A percentile compares a stretch with the other conserved stretches of the same genome.
Evolutionary conservation across 2,888 invertebrate genomes (phyloP).

Genomic region (Eupithecia centaureata): DNA sequence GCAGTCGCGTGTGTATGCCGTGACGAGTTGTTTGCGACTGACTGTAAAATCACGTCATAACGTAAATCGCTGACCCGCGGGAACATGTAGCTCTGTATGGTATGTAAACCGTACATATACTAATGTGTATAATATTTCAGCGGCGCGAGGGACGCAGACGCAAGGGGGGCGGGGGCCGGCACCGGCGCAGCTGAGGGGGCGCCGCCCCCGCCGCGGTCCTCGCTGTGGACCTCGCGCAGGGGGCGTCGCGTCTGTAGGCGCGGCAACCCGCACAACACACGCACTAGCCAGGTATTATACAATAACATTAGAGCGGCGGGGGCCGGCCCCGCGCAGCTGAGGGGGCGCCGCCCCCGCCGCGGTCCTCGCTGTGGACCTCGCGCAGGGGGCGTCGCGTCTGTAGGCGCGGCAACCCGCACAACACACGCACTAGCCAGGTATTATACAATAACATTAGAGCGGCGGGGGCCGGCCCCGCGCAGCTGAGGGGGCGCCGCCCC

Average conservation of each 20-base stretch:
- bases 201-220: slow-evolving; percentile 82
- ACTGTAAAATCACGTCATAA: too few relatives aligned
- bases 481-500: slow-evolving; percentile 83
- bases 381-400: slow-evolving; percentile 65
- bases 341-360: slow-evolving; percentile 82
- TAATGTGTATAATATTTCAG: slow-evolving; percentile 22
- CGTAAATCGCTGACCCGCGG: too few relatives aligned
- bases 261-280: slow-evolving; percentile 18
- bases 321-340: slow-evolving; percentile 73
- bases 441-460: slow-evolving; percentile 18
- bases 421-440: too few relatives aligned
- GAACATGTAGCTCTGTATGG: too few relatives aligned
- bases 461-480: slow-evolving; percentile 58
- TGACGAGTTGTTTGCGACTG: too few relatives aligned
- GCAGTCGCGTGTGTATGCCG: too few relatives aligned
- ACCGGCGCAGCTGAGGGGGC: slow-evolving; percentile 79
- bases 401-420: slow-evolving; percentile 37
- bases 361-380: slow-evolving; percentile 75
- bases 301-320: slow-evolving; percentile 29
- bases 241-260: slow-evolving; percentile 62
- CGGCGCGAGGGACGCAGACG: slow-evolving; percentile 39
- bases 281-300: slow-evolving; percentile 8
- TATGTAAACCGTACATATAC: background rate
- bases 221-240: slow-evolving; percentile 71
- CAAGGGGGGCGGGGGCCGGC: slow-evolving; percentile 41